Percentiles rank a stretch among this genome's conserved stretches.
Conservation (phyloP, 1,140 invertebrate genomes). For the Scaptomyza hsui region DNA sequence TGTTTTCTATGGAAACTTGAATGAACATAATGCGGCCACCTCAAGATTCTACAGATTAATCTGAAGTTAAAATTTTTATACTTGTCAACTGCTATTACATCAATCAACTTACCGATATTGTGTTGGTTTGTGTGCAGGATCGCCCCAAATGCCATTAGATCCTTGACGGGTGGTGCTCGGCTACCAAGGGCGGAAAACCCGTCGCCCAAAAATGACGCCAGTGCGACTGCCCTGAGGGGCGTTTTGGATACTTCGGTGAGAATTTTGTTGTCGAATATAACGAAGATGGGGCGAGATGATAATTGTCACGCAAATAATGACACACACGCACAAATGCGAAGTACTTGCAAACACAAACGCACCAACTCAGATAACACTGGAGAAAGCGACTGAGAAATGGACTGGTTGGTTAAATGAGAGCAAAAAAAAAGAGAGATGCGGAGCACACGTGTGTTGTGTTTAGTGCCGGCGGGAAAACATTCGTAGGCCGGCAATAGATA, state of each 20-base stretch:
- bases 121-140: slow-evolving; percentile 84
- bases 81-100: no score
- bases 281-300: slow-evolving; percentile 56
- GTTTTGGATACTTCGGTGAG: slow-evolving; percentile 83
- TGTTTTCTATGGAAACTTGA: no score
- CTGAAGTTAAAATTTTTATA: no score
- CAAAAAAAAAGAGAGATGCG: slow-evolving; percentile 14
- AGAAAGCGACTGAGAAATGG: neutral
- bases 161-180: slow-evolving; percentile 82
- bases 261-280: slow-evolving; percentile 83
- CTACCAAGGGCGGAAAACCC: slow-evolving; percentile 83
- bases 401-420: no score
- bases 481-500: slow-evolving; percentile 34
- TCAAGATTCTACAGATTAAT: no score
- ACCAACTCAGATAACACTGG: neutral
- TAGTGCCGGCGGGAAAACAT: slow-evolving; percentile 54
- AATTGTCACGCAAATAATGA: slow-evolving; percentile 39
- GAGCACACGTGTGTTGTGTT: slow-evolving; percentile 57
- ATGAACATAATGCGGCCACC: no score
- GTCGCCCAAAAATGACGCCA: slow-evolving; percentile 84
- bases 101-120: slow-evolving; percentile 83
- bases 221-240: slow-evolving; percentile 84
- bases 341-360: slow-evolving; percentile 8
- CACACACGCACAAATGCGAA: slow-evolving; percentile 23
- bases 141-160: slow-evolving; percentile 84